Base-by-base conservation (phyloP, 2,113 vertebrate genomes). In the Motacilla tschutschensis region DNA sequence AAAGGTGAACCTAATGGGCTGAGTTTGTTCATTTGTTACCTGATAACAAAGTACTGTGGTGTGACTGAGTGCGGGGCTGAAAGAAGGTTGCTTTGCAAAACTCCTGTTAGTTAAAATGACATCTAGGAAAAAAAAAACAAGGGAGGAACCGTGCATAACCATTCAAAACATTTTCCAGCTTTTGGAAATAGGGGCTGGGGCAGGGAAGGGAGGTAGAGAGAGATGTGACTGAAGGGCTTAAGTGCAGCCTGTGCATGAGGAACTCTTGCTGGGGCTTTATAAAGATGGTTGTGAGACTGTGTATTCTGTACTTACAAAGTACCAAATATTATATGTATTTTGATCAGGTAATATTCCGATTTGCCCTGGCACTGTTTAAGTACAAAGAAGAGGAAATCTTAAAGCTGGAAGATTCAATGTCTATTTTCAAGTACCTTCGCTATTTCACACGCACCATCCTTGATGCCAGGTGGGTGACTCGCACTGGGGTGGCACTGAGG, bases 381-480 rank as follows among this genome's bases (percentile, higher is more conserved):
- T 98, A 98, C 96, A 99, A 99, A 95, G 99, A 99, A 84, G 99
- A 99, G 40, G 98, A 99, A 86, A 98, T 99, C 93, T 88, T 99
- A 55, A 99, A 98, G 78, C 64, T 98, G 65, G 98, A 99, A 44
- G 99, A 99, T 73, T 96, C 98, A 0, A 99, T 98, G 83, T 96
- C 98, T 85, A 98, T 99, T 88, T 99, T 99, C 96, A 99, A 99
- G 95, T 99, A 98, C 84, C 98, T 99, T 31, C 93, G 99, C 7
- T 98, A 97, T 76, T 99, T 99, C 95, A 99, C 99, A 0, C 98
- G 97, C 71, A 98, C 98, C 1, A 96, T 99, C 87, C 97, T 99
- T 17, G 98, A 99, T 84, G 98, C 98, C n/a, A 97, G 98, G 99
- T 99, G 95, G 72, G 79, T 69, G 15, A 33, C 58, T 33, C 28